phyloP scores from a whole-genome alignment of 2,888 invertebrate genomes.

The Rotaria magnacalcarata region DNA sequence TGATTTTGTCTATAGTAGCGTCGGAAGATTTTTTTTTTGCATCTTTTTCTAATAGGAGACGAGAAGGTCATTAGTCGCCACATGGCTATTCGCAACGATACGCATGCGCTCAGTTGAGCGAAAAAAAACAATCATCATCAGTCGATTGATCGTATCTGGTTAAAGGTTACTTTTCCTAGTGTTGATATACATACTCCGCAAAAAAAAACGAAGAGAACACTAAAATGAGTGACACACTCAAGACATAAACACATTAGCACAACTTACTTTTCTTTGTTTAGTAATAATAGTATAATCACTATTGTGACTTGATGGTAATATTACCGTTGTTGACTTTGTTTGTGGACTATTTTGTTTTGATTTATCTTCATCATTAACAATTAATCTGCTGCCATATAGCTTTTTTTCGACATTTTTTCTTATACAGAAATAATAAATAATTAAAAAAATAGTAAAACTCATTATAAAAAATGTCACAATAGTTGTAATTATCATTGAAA shows the following conservation, averaged over 20 bases:
- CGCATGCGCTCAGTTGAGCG: background rate
- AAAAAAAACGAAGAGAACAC: too few relatives aligned
- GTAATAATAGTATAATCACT: slow-evolving; percentile 16
- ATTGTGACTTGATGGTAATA: background rate
- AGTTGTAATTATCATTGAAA: background rate
- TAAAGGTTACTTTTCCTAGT: background rate
- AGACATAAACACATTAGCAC: background rate
- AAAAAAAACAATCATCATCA: slow-evolving; percentile 2
- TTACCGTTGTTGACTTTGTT: background rate
- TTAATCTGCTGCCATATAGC: slow-evolving; percentile 22
- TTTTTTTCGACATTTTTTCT: background rate
- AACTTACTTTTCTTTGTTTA: slow-evolving; percentile 32
- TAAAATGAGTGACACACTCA: background rate
- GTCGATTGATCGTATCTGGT: background rate
- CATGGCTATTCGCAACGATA: background rate
- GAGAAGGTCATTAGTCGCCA: background rate
- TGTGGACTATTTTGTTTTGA: slow-evolving; percentile 27
- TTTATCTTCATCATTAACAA: slow-evolving; percentile 34
- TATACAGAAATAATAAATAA: background rate
- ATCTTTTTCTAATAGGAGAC: background rate
- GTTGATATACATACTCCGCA: slow-evolving; percentile 6
- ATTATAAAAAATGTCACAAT: background rate
- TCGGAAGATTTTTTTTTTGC: too few relatives aligned
- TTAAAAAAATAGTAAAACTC: background rate
- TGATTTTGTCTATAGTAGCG: too few relatives aligned